These are phyloP conservation scores for Leptobrachium leishanense DNA, from an alignment of 2,113 vertebrate species.

Conservation along the genomic window DNA sequence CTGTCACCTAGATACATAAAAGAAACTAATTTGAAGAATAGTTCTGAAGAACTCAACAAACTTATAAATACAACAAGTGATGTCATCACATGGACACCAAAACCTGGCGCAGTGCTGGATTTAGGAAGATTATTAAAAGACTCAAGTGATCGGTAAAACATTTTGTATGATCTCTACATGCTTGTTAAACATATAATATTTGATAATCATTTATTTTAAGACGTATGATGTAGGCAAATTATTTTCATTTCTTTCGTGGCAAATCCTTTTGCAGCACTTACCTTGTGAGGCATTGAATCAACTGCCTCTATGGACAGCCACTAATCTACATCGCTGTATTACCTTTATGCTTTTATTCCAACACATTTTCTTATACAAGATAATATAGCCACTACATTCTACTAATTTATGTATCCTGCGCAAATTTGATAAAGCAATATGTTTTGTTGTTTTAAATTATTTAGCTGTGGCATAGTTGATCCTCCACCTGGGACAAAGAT, in stretches of 20 bases:
- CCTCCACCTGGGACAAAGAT: slow-evolving; percentile 64
- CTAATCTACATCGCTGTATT: too few relatives aligned
- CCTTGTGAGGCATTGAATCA: too few relatives aligned
- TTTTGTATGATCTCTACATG: background rate
- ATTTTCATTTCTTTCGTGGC: too few relatives aligned
- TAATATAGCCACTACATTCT: too few relatives aligned
- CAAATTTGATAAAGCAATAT: background rate
- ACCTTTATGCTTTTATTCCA: too few relatives aligned
- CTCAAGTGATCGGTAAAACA: slow-evolving; percentile 58
- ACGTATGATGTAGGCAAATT: too few relatives aligned
- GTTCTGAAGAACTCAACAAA: slow-evolving; percentile 64
- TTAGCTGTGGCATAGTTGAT: slow-evolving; percentile 63
- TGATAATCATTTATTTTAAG: too few relatives aligned
- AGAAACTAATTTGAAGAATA: slow-evolving; percentile 74
- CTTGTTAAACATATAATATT: too few relatives aligned
- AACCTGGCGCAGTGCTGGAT: slow-evolving; percentile 70
- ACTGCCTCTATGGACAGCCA: too few relatives aligned
- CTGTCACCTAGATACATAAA: slow-evolving; percentile 67
- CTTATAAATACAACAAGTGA: slow-evolving; percentile 62
- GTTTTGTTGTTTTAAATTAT: slow-evolving; percentile 20
- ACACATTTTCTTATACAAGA: too few relatives aligned
- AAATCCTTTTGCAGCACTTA: too few relatives aligned
- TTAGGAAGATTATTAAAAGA: slow-evolving; percentile 66
- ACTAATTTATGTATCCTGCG: too few relatives aligned
- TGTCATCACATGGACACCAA: slow-evolving; percentile 72